A percentile compares a stretch with the other conserved stretches of the same genome.
Evolutionary conservation across 2,113 vertebrate species (phyloP).

Genomic region (Hylia prasina): DNA sequence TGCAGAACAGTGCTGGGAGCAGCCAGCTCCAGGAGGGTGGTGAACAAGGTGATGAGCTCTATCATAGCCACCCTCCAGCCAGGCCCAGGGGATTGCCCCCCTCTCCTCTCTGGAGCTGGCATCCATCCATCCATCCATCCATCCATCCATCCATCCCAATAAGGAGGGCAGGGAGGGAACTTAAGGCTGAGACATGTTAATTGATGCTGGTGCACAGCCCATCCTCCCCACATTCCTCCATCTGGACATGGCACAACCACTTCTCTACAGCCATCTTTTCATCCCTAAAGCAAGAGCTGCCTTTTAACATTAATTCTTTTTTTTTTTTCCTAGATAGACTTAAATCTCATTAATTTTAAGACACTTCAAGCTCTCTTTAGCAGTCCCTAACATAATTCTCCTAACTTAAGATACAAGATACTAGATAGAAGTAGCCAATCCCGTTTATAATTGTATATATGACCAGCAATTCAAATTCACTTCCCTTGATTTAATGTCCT

Average conservation of each 20-base stretch:
- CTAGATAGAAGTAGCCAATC: not conserved
- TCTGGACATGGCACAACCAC: not conserved
- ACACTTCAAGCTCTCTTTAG: conserved; percentile 38
- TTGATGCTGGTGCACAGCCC: not conserved
- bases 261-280: not conserved
- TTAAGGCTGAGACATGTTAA: not conserved
- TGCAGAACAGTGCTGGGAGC: not conserved
- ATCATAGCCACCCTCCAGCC: not conserved
- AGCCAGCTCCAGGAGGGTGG: not conserved
- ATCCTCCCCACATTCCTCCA: not conserved
- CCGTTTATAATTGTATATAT: not conserved
- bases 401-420: not conserved
- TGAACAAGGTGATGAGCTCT: fast-evolving
- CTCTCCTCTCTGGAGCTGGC: not conserved
- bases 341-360: conserved; percentile 55
- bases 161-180: not conserved
- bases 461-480: conserved; percentile 40
- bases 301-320: not conserved
- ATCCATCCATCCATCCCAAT: not conserved
- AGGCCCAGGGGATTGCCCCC: not conserved
- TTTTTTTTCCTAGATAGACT: conserved; percentile 8
- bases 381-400: conserved; percentile 3
- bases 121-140: not conserved
- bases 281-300: not conserved
- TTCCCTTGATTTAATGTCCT: conserved; percentile 51